Evolutionary conservation across 2,113 vertebrate species (phyloP).

Genomic region (Seriola quinqueradiata): DNA sequence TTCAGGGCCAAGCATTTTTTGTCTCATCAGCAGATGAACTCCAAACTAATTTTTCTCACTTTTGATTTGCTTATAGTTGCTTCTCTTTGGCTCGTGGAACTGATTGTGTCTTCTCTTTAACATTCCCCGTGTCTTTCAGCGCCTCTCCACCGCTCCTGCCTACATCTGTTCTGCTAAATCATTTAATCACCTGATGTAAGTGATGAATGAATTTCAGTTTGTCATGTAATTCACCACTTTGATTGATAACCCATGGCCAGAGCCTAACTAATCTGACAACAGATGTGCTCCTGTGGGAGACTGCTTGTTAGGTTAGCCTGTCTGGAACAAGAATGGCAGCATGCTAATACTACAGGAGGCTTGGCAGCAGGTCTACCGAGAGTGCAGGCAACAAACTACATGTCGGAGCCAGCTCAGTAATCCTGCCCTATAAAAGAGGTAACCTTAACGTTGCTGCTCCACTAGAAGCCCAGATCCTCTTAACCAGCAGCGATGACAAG

Average conservation of each 20-base stretch:
- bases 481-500: slow-evolving; percentile 56
- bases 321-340: slow-evolving; percentile 39
- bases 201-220: slow-evolving; percentile 48
- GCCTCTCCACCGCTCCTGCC: slow-evolving; percentile 16
- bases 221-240: slow-evolving; percentile 59
- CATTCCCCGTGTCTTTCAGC: background rate
- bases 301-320: slow-evolving; percentile 48
- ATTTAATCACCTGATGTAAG: slow-evolving; percentile 57
- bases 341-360: slow-evolving; percentile 47
- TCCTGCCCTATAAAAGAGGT: slow-evolving; percentile 43
- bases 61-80: slow-evolving; percentile 22
- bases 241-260: slow-evolving; percentile 67
- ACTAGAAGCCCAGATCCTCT: slow-evolving; percentile 11
- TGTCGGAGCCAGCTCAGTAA: slow-evolving; percentile 54
- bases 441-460: slow-evolving; percentile 43
- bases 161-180: slow-evolving; percentile 45
- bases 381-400: slow-evolving; percentile 31
- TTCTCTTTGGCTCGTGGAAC: slow-evolving; percentile 26
- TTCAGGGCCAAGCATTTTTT: background rate
- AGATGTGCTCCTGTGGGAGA: slow-evolving; percentile 65
- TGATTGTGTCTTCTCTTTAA: slow-evolving; percentile 15
- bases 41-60: slow-evolving; percentile 14
- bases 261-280: slow-evolving; percentile 62
- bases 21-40: slow-evolving; percentile 21
- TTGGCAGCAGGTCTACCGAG: slow-evolving; percentile 54